Evolutionary conservation across 2,888 invertebrate genomes (phyloP).

Genomic region (Laspeyria flexula): DNA sequence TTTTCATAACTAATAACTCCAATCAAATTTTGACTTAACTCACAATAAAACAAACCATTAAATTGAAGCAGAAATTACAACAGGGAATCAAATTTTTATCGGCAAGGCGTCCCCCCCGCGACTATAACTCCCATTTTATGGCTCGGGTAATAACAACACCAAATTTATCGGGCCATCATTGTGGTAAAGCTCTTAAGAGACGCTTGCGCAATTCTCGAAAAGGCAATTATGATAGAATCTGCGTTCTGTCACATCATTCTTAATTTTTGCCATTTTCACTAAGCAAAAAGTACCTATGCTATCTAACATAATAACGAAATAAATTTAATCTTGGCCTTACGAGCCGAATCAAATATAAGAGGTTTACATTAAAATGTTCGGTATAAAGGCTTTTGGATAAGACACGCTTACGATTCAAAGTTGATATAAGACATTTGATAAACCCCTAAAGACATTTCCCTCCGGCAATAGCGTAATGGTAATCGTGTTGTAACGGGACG

Average conservation of each 20-base stretch:
- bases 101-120: constrained; percentile 49
- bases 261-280: not conserved
- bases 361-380: constrained; percentile 24
- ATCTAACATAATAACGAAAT: not conserved
- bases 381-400: constrained; percentile 34
- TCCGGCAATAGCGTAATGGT: constrained; percentile 54
- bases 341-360: constrained; percentile 15
- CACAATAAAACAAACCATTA: constrained; percentile 54
- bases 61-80: constrained; percentile 57
- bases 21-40: constrained; percentile 29
- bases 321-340: not conserved
- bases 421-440: constrained; percentile 51
- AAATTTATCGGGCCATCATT: constrained; percentile 59
- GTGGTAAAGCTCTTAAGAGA: constrained; percentile 46
- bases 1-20: constrained; percentile 16
- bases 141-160: constrained; percentile 48
- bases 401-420: constrained; percentile 34
- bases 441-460: constrained; percentile 48
- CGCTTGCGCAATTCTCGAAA: constrained; percentile 34
- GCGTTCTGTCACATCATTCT: not conserved
- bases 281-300: not conserved
- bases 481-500: constrained; percentile 63
- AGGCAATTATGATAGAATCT: constrained; percentile 22
- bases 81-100: constrained; percentile 56
- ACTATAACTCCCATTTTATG: constrained; percentile 56